Conservation (phyloP, 2,797 vertebrate species). For the Enteromius trimaculatus region DNA sequence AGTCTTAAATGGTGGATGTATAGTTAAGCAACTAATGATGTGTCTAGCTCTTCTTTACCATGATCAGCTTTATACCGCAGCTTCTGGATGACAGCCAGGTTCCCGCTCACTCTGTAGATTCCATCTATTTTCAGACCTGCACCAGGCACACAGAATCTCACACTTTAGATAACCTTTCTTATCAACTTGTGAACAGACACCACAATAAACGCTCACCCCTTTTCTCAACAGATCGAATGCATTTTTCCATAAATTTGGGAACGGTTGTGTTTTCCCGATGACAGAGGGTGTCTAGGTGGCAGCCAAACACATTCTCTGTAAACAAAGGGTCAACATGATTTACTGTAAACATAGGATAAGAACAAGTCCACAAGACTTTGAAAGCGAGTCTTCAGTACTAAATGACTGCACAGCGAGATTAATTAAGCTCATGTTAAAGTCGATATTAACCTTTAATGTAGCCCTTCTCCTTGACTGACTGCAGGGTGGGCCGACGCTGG, state of each 20-base stretch:
- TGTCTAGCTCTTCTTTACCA: constrained; percentile 69
- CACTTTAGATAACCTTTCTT: neutral
- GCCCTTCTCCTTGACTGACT: constrained; percentile 82
- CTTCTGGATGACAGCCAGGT: constrained; percentile 92
- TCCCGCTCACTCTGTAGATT: constrained; percentile 93
- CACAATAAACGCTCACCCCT: constrained; percentile 77
- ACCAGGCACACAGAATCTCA: neutral
- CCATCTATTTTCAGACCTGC: constrained; percentile 89
- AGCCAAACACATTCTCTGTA: constrained; percentile 92
- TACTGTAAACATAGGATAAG: neutral
- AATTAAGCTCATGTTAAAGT: neutral
- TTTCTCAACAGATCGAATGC: constrained; percentile 85
- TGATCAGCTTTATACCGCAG: constrained; percentile 91
- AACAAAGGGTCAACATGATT: neutral
- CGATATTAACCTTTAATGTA: constrained; percentile 80
- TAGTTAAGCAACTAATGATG: neutral
- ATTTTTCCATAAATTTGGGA: constrained; percentile 87
- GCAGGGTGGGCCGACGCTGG: constrained; percentile 80
- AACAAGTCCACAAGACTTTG: neutral
- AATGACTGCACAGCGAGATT: neutral
- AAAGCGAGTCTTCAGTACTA: neutral
- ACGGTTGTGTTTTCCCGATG: constrained; percentile 81
- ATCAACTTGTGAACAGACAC: neutral
- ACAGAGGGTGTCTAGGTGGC: constrained; percentile 83
- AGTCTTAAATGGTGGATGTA: neutral